Evolutionary conservation across 2,113 vertebrate genomes (phyloP).

Genomic region (Pelobates fuscus): DNA sequence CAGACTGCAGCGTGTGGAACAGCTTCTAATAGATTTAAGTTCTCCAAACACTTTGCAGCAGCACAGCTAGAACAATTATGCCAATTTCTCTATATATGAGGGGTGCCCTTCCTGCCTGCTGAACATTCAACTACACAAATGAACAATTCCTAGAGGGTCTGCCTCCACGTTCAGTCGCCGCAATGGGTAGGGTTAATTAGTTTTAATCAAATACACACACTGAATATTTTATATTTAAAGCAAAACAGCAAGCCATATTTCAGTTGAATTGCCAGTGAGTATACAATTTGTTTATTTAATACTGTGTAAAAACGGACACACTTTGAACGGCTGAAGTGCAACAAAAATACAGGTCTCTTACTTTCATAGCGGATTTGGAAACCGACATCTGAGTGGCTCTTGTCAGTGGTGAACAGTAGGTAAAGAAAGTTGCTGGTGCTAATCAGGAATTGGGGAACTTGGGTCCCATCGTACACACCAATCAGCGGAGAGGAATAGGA

Average conservation of each 20-base stretch:
- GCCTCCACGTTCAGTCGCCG: neutral
- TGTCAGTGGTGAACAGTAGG: slow-evolving; percentile 95
- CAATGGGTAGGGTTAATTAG: slow-evolving; percentile 13
- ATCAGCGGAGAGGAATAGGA: slow-evolving; percentile 90
- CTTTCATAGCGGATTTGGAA: slow-evolving; percentile 97
- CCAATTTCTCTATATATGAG: slow-evolving; percentile 29
- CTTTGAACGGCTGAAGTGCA: too few relatives aligned
- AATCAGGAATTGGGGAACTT: slow-evolving; percentile 98
- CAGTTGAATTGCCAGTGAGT: neutral
- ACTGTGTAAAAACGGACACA: too few relatives aligned
- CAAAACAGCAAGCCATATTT: slow-evolving; percentile 6
- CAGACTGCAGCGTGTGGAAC: slow-evolving; percentile 4
- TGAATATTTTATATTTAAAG: neutral
- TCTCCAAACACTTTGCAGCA: neutral
- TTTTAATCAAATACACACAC: slow-evolving; percentile 20
- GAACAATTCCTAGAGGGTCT: neutral
- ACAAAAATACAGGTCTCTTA: slow-evolving; percentile 65
- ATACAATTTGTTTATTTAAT: neutral
- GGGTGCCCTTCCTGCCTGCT: slow-evolving; percentile 12
- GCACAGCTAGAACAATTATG: rapidly evolving
- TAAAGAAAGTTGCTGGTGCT: slow-evolving; percentile 96
- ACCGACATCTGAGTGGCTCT: slow-evolving; percentile 94
- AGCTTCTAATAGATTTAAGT: neutral
- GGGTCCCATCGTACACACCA: slow-evolving; percentile 94
- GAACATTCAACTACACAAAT: slow-evolving; percentile 13